These are phyloP conservation scores for Epinotia nisella DNA, from an alignment of 2,888 invertebrate genomes.

Conservation along the genomic window DNA sequence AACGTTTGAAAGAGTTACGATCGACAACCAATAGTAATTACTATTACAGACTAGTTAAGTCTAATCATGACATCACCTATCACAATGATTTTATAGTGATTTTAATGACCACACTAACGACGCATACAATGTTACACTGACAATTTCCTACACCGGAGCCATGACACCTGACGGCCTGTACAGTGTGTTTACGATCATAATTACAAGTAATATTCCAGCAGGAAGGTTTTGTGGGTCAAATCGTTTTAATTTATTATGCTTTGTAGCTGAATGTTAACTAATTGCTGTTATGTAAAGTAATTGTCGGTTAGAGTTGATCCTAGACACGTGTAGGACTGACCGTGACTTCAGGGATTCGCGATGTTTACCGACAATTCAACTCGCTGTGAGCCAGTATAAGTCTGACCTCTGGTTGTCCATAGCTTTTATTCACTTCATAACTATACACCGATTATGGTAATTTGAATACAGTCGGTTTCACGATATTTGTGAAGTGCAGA, in stretches of 20 bases:
- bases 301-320: neutral
- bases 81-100: conserved; percentile 59
- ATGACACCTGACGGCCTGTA: conserved; percentile 36
- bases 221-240: conserved; percentile 42
- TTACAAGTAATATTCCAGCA: conserved; percentile 34
- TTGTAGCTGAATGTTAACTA: conserved; percentile 14
- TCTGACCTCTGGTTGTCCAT: too few relatives aligned
- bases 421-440: too few relatives aligned
- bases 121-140: conserved; percentile 31
- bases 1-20: neutral
- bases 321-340: conserved; percentile 5
- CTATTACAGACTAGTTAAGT: too few relatives aligned
- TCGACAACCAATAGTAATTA: conserved; percentile 18
- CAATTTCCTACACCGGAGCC: conserved; percentile 19
- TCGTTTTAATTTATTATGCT: conserved; percentile 21
- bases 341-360: neutral
- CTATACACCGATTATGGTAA: too few relatives aligned
- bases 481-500: too few relatives aligned
- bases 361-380: neutral
- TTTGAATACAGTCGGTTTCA: too few relatives aligned
- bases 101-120: conserved; percentile 51
- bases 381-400: too few relatives aligned
- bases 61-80: conserved; percentile 52
- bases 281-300: conserved; percentile 16
- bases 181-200: conserved; percentile 37